Base-by-base conservation (phyloP, 92 coral and sea anemone genomes). In the Porites cylindrica region DNA sequence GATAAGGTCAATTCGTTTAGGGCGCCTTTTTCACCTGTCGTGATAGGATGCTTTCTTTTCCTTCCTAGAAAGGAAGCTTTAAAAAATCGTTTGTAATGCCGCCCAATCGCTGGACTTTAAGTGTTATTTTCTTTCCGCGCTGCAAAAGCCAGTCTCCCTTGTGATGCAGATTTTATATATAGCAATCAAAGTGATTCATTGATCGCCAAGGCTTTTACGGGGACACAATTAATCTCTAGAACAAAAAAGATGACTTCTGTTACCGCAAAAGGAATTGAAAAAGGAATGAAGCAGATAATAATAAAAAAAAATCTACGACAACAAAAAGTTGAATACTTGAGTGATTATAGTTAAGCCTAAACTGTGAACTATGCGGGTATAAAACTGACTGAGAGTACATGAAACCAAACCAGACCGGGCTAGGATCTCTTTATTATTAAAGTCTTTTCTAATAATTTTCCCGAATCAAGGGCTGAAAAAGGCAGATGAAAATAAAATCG, bases 11-110 rank as follows among this genome's bases (percentile, higher is more conserved):
- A 20, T 78, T 50, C 50, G 50, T 16, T 64, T 63, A 10, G 51
- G 58, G 2, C 16, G 47, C 51, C 51, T 47, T 43, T 59, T 16
- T 10, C 61, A 51, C 16, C 75, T 80, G 84, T 74, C 75, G 84
- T 63, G 67, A 80, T 66, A 18, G 29, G 47, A 20, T 51, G 9
- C 66, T 17, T 65, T 50, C 4, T 51, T 7, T 51, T 43, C 8
- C 19, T 11, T 8, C 62, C 11, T 19, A 51, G 51, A 19, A 47
- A 16, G 50, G 1, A 6, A 24, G 8, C 3, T 54, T 72, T 29
- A 11, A 9, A 66, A 65, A 47, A 64, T 21, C 63, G 65, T 80
- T 51, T 75, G 51, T 47, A 51, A 52, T 13, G 24, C 54, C 43
- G 7, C 16, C 75, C 51, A 80, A 80, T 65, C 83, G 6, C 63